phyloP scores from a whole-genome alignment of 2,113 vertebrate species.

The Spizaetus ornatus region DNA sequence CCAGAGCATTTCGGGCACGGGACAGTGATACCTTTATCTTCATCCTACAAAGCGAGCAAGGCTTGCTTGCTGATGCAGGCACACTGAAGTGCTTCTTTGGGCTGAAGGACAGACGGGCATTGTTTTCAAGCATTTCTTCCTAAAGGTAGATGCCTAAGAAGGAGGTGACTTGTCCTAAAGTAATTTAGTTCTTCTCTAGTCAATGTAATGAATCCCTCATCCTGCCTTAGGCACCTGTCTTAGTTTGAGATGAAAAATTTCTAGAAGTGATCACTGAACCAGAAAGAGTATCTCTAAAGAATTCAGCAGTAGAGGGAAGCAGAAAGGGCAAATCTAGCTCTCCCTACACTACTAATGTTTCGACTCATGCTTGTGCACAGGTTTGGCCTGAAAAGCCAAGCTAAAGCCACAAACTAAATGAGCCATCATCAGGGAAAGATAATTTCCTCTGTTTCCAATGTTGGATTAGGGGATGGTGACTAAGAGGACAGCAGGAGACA shows the following conservation, averaged over 20 bases:
- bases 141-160: neutral
- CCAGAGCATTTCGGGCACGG: neutral
- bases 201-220: neutral
- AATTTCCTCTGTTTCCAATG: neutral
- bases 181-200: neutral
- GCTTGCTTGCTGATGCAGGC: neutral
- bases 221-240: neutral
- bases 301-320: neutral
- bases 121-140: neutral
- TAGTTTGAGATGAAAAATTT: neutral
- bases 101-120: neutral
- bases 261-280: neutral
- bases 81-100: neutral
- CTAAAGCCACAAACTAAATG: neutral
- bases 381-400: neutral
- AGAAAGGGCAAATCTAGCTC: neutral
- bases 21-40: neutral
- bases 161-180: neutral
- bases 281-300: neutral
- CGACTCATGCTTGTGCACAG: fast-evolving
- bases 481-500: neutral
- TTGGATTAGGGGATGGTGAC: neutral
- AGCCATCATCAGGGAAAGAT: neutral
- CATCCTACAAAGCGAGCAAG: neutral
- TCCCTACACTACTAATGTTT: neutral